Conservation (phyloP, 2,113 vertebrate species). For the Lophotis ruficrista region DNA sequence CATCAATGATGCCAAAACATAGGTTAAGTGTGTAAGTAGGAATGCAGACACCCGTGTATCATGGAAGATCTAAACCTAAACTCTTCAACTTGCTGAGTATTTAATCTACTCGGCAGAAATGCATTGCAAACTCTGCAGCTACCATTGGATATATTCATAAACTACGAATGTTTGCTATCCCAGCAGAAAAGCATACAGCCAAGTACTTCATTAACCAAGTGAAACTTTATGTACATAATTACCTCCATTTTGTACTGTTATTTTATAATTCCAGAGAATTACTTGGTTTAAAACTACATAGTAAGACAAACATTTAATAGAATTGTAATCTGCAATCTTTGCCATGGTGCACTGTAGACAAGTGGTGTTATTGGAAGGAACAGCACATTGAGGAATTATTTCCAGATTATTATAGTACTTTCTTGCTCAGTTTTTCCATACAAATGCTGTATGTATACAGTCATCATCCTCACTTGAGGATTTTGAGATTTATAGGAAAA, state of each 20-base stretch:
- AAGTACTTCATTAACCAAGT: not conserved
- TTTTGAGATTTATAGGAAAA: constrained; percentile 49
- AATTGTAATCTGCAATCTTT: constrained; percentile 21
- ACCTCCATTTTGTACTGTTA: not conserved
- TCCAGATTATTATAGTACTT: constrained; percentile 25
- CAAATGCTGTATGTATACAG: not conserved
- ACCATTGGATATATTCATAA: not conserved
- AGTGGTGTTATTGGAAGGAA: constrained; percentile 27
- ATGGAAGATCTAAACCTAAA: not conserved
- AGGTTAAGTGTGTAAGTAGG: not conserved
- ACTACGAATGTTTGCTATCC: not conserved
- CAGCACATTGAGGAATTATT: not conserved
- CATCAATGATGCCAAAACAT: not conserved
- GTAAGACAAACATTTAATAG: constrained; percentile 4
- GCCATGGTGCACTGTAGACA: not conserved
- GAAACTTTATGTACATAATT: not conserved
- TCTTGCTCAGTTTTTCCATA: constrained; percentile 34
- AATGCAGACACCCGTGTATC: not conserved
- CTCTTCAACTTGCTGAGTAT: not conserved
- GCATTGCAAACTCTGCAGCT: not conserved
- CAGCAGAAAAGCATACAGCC: not conserved
- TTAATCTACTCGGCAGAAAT: not conserved
- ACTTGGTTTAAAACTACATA: not conserved
- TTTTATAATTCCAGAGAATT: constrained; percentile 26
- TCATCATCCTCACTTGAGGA: not conserved